Percentiles rank a stretch among this genome's conserved stretches.
Evolutionary conservation across 1,140 invertebrate genomes (phyloP).

Genomic region (Drosophila watanabei): DNA sequence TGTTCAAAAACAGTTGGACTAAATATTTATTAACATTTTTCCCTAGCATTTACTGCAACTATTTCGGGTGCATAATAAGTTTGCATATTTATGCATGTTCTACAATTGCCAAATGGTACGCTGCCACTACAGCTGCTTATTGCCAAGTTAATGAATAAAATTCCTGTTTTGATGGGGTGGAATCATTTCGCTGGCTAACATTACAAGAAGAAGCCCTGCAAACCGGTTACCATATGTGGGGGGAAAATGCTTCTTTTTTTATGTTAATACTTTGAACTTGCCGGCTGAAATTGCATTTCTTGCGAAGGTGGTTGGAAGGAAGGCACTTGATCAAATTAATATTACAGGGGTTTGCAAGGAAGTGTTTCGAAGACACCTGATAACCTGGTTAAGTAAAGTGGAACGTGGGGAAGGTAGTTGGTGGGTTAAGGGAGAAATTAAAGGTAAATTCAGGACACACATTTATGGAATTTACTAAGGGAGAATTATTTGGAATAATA

Average conservation of each 20-base stretch:
- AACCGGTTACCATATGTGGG: conserved; percentile 12
- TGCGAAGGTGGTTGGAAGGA: conserved; percentile 27
- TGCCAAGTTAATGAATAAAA: conserved; percentile 47
- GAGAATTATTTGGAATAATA: not conserved
- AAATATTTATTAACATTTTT: conserved; percentile 75
- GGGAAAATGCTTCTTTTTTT: conserved; percentile 15
- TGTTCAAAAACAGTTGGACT: conserved; percentile 62
- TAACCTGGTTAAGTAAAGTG: conserved; percentile 1
- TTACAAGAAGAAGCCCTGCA: conserved; percentile 34
- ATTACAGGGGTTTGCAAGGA: not conserved
- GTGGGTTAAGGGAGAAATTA: not conserved
- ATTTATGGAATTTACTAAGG: not conserved
- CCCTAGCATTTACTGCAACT: conserved; percentile 23
- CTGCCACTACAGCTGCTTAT: not conserved
- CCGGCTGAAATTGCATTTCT: conserved; percentile 41
- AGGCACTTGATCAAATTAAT: conserved; percentile 14
- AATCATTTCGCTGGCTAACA: not conserved
- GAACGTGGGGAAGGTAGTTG: not conserved
- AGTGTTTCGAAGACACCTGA: conserved; percentile 16
- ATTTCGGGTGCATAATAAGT: conserved; percentile 46
- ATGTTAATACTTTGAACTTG: conserved; percentile 34
- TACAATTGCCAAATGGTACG: conserved; percentile 38
- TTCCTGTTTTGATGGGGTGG: conserved; percentile 31
- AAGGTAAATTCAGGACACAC: not conserved
- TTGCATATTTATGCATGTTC: conserved; percentile 46